These are phyloP conservation scores for Larimichthys crocea DNA, from an alignment of 2,113 vertebrate species.

Conservation along the genomic window DNA sequence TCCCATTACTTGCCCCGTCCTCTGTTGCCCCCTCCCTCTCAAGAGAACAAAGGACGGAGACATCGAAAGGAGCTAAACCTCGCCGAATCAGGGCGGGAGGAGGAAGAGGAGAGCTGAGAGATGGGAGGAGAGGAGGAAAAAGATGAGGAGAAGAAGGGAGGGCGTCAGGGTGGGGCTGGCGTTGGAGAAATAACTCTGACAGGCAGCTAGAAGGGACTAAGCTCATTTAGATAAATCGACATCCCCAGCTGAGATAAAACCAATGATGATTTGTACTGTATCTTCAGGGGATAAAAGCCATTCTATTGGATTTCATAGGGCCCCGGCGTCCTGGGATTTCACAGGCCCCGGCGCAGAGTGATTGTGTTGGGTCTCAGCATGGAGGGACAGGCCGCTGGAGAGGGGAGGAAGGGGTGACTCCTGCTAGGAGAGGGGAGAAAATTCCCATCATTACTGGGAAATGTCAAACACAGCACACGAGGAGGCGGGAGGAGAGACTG, in stretches of 20 bases:
- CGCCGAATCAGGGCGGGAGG: slow-evolving; percentile 83
- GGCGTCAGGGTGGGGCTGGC: slow-evolving; percentile 59
- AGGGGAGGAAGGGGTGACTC: slow-evolving; percentile 49
- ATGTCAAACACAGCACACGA: slow-evolving; percentile 52
- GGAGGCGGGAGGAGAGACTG: slow-evolving; percentile 23
- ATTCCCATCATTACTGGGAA: slow-evolving; percentile 62
- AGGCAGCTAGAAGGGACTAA: slow-evolving; percentile 83
- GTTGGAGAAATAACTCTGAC: slow-evolving; percentile 77
- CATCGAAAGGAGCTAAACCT: slow-evolving; percentile 70
- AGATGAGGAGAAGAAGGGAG: slow-evolving; percentile 56
- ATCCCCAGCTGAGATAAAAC: slow-evolving; percentile 97
- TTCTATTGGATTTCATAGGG: slow-evolving; percentile 79
- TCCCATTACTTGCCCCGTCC: slow-evolving; percentile 78
- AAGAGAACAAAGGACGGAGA: slow-evolving; percentile 71
- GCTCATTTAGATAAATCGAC: slow-evolving; percentile 94
- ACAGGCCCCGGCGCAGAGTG: slow-evolving; percentile 33
- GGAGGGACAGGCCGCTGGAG: slow-evolving; percentile 34
- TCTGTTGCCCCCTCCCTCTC: slow-evolving; percentile 71
- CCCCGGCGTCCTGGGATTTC: slow-evolving; percentile 63
- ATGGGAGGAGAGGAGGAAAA: slow-evolving; percentile 45
- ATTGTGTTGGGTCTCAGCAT: slow-evolving; percentile 81
- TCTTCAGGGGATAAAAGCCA: slow-evolving; percentile 86
- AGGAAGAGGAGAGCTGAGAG: slow-evolving; percentile 70
- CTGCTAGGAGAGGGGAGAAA: slow-evolving; percentile 36
- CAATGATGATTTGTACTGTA: slow-evolving; percentile 95